Evolutionary conservation across 2,113 vertebrate genomes (phyloP), one percentile per base, ranked within the genome.

Genomic region (Sinocyclocheilus grahami): DNA sequence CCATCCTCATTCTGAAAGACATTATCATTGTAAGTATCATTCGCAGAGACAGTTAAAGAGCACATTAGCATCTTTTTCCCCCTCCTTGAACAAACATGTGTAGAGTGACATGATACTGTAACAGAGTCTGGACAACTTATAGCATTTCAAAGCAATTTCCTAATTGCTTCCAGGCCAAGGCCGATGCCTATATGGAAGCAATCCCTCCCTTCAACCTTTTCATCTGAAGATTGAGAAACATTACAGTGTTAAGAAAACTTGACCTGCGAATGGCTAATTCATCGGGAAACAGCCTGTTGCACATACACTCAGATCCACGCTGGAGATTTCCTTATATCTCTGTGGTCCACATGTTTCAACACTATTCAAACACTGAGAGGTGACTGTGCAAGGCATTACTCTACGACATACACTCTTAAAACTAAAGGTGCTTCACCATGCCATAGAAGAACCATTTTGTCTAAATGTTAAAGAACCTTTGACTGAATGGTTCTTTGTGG

Each of bases 221-320:
- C 90, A 92, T 94, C 91, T 91, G 27, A 90, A 93, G 91, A 95
- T 94, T 94, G 93, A 92, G 91, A 94, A 94, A 94, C 93, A 96
- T 95, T 93, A 92, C 91, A 94, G 94, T 95, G 95, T 97, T 96
- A 96, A 96, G 92, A 96, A 96, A 97, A 97, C 95, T 95, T 97
- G 95, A 97, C 95, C 95, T 91, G 82, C 30, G 90, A 90, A 92
- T 65, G 90, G 93, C 90, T 93, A 93, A 95, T 95, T 94, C 86
- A 85, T 93, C 95, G 92, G 90, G 90, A 93, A 95, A 93, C 89
- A 91, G 92, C 85, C 69, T 86, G 89, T 85, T 85, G 86, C 91
- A 90, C n/a, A n/a, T 92, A 87, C 89, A 90, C 85, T 91, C 81
- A 65, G 87, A 89, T 90, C 85, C 88, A 86, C 91, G 92, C 93